phyloP scores from a whole-genome alignment of 2,113 vertebrate species.

The Cyanoderma ruficeps region DNA sequence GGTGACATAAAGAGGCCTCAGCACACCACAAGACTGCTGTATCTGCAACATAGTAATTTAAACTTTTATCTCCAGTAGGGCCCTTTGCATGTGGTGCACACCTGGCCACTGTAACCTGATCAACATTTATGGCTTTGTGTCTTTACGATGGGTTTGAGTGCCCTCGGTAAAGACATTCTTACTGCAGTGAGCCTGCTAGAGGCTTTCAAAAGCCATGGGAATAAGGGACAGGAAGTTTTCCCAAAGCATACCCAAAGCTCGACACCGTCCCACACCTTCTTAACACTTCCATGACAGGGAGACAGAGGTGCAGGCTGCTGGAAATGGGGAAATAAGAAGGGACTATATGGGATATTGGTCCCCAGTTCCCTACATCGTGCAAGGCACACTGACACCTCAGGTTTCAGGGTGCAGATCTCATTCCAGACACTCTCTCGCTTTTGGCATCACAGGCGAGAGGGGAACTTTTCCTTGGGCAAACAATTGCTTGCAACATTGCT shows the following conservation, averaged over 20 bases:
- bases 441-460: neutral
- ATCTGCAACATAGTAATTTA: neutral
- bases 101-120: neutral
- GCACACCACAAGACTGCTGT: neutral
- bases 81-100: neutral
- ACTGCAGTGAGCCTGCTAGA: neutral
- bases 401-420: neutral
- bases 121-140: neutral
- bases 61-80: neutral
- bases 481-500: neutral
- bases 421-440: neutral
- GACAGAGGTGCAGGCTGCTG: neutral
- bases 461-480: neutral
- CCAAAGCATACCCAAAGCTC: neutral
- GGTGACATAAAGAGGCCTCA: neutral
- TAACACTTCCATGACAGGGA: neutral
- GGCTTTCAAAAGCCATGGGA: neutral
- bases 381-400: neutral
- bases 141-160: neutral
- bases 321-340: neutral
- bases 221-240: neutral
- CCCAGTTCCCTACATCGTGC: rapidly evolving
- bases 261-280: neutral
- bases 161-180: neutral
- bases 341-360: neutral